These are phyloP conservation scores for Leptinotarsa tumamoca DNA, from an alignment of 2,888 invertebrate genomes.

Conservation along the genomic window DNA sequence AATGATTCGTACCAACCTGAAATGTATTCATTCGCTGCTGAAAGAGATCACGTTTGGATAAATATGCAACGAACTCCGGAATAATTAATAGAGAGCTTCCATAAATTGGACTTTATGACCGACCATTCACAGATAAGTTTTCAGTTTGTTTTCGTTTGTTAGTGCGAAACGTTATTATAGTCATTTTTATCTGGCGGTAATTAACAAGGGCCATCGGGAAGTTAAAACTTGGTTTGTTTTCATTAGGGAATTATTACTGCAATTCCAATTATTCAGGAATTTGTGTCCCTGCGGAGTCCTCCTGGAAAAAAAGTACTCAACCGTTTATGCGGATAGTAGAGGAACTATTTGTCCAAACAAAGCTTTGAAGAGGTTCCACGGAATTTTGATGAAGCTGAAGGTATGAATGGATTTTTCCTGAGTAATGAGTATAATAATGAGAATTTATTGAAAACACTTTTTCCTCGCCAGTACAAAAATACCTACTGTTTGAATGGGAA, in stretches of 20 bases:
- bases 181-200: slow-evolving; percentile 4
- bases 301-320: too few species aligned
- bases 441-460: too few species aligned
- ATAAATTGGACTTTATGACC: slow-evolving; percentile 10
- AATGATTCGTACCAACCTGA: not conserved
- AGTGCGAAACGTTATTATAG: slow-evolving; percentile 1
- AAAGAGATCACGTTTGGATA: not conserved
- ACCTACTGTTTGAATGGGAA: too few species aligned
- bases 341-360: too few species aligned
- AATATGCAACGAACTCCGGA: not conserved
- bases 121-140: slow-evolving; percentile 9
- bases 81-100: slow-evolving; percentile 13
- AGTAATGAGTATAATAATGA: too few species aligned
- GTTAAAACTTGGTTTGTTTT: not conserved
- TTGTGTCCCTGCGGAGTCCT: not conserved
- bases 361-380: too few species aligned
- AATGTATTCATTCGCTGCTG: not conserved
- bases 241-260: slow-evolving; percentile 4
- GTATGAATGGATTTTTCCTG: too few species aligned
- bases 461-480: too few species aligned
- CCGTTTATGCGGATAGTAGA: too few species aligned
- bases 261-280: slow-evolving; percentile 2
- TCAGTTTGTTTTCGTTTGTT: slow-evolving; percentile 16
- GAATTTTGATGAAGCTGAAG: too few species aligned
- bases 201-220: slow-evolving; percentile 8